phyloP scores from a whole-genome alignment of 2,113 vertebrate species.

The Tricholaema leucomelas region DNA sequence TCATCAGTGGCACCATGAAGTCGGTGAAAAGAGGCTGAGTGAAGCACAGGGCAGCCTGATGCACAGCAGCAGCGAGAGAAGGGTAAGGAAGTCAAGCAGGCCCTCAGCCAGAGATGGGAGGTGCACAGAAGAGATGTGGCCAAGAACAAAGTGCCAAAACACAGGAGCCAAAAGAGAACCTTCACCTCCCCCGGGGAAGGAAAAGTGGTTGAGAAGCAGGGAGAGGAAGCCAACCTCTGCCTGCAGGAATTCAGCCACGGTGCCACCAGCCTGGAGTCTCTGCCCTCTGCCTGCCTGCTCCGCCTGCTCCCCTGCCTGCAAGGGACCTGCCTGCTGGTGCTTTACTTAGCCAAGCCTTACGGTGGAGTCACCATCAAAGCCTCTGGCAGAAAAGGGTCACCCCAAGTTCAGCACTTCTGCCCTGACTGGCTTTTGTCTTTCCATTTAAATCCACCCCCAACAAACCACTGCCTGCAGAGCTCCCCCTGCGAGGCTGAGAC shows the following conservation, averaged over 20 bases:
- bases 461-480: background rate
- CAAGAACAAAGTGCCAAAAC: conserved; percentile 13
- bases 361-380: background rate
- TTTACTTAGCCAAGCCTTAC: background rate
- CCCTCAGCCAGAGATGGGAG: conserved; percentile 25
- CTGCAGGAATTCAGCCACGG: background rate
- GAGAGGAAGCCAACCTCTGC: background rate
- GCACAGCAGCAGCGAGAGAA: conserved; percentile 58
- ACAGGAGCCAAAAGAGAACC: conserved; percentile 1
- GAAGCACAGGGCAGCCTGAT: conserved; percentile 17
- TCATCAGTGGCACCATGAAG: background rate
- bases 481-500: background rate
- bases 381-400: background rate
- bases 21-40: background rate
- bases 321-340: background rate
- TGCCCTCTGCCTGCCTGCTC: background rate
- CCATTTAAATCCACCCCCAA: background rate
- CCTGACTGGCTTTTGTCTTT: background rate
- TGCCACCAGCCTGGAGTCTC: background rate
- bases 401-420: background rate
- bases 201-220: background rate
- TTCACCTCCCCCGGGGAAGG: background rate
- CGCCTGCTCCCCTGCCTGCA: background rate
- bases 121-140: conserved; percentile 22
- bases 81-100: conserved; percentile 68